Conservation (phyloP, 2,797 vertebrate genomes). For the Momotus momota region DNA sequence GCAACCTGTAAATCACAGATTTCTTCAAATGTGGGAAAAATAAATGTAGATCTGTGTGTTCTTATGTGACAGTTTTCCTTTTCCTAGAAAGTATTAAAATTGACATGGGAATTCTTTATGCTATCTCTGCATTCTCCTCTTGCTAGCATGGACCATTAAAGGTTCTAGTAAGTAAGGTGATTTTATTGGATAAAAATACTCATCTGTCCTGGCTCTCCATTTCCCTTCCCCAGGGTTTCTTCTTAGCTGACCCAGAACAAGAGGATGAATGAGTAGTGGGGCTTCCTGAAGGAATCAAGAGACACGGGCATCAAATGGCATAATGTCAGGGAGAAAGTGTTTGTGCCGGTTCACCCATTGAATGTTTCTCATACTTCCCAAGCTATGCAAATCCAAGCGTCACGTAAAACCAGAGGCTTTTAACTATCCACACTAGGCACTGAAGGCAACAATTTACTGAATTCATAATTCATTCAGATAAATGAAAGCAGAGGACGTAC, state of each 20-base stretch:
- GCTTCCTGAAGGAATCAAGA: not conserved
- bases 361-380: not conserved
- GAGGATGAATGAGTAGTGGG: not conserved
- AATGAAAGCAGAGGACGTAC: not conserved
- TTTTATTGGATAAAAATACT: not conserved
- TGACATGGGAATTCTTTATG: slow-evolving; percentile 31
- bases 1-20: not conserved
- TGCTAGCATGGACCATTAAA: slow-evolving; percentile 66
- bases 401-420: not conserved
- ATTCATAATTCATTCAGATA: not conserved
- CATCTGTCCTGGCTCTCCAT: not conserved
- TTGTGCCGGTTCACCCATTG: not conserved
- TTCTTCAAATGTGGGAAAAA: not conserved
- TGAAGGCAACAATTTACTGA: not conserved
- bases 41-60: not conserved
- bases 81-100: slow-evolving; percentile 69
- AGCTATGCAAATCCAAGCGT: not conserved
- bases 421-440: not conserved
- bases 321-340: not conserved
- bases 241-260: not conserved
- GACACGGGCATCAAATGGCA: not conserved
- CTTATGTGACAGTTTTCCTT: slow-evolving; percentile 64
- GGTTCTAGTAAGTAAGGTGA: not conserved
- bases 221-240: not conserved
- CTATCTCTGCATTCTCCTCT: slow-evolving; percentile 58